Evolutionary conservation across 2,888 invertebrate genomes (phyloP), one percentile per base, ranked within the genome.

Genomic region (Copidosoma aretas): DNA sequence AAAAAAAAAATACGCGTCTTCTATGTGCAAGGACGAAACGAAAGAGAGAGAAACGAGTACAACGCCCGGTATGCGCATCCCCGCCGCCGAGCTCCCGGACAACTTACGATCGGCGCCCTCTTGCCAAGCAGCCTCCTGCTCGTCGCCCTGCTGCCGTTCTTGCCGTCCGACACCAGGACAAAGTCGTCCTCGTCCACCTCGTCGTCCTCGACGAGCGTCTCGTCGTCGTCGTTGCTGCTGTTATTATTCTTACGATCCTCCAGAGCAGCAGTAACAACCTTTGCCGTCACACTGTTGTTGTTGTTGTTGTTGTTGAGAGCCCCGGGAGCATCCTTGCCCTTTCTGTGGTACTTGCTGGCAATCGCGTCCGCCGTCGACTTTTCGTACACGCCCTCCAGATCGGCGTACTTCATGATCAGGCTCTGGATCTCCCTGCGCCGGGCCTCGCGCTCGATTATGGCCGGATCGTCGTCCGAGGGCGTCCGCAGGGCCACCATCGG

Each of bases 391-490:
- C 92, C 91, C 77, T 92, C 92, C 74, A 93, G 85, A 57, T 91
- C 92, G 41, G 92, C 90, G 82, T 94, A 94, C 82, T 93, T 94
- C 86, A 91, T 88, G 71, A 93, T 93, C 69, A 94, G 86, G 77
- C 91, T 90, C 81, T 93, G 91, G 70, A 93, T 93, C 80, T 94
- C 94, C 78, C 93, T 93, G 49, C 94, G 88, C 76, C 91, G 90
- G 14, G 91, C 91, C 81, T 93, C 93, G 56, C 94, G 87, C 75
- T 94, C 93, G 74, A 88, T 87, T 59, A 89, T 84, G 25, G 87
- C 86, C 71, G 86, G 86, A 78, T 90, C 90, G 85, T 74, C 87
- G 67, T 88, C 87, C 32, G 8, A 3, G 43, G 19, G 80, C 80
- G n/a, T n/a, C 41, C 14, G n/a, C n/a, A n/a, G n/a, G n/a, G n/a